phyloP scores from a whole-genome alignment of 2,888 invertebrate genomes.

The Apamea epomidion region DNA sequence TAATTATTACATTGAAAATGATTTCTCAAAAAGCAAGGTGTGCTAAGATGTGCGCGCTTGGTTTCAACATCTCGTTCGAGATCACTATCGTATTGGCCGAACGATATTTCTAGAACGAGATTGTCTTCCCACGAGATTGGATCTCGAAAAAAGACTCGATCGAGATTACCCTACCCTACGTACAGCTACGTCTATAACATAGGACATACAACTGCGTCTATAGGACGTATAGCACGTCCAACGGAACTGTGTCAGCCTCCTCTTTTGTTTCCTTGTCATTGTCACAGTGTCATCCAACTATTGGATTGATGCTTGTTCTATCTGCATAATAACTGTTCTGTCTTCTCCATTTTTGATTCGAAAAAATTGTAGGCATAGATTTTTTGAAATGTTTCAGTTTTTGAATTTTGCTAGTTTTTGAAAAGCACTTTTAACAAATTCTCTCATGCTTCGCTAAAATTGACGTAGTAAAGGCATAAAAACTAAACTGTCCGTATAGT shows the following conservation, averaged over 20 bases:
- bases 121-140: neutral
- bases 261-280: conserved; percentile 63
- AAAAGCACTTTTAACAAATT: neutral
- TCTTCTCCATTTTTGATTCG: conserved; percentile 26
- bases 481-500: neutral
- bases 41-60: neutral
- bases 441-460: neutral
- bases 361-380: neutral
- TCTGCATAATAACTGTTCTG: conserved; percentile 34
- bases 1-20: neutral
- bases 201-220: conserved; percentile 24
- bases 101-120: neutral
- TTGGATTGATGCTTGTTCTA: conserved; percentile 61
- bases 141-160: neutral
- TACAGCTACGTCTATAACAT: conserved; percentile 31
- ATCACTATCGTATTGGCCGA: neutral
- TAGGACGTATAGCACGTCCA: conserved; percentile 32
- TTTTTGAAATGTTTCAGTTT: neutral
- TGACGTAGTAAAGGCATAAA: neutral
- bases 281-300: conserved; percentile 59
- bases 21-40: no score
- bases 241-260: conserved; percentile 58
- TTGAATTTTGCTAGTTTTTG: neutral
- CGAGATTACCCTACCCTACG: neutral
- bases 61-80: neutral